Percentiles rank a stretch among this genome's conserved stretches.
These are phyloP conservation scores for Lagenorhynchus albirostris DNA, from an alignment of 2,113 vertebrate genomes.

Conservation along the genomic window DNA sequence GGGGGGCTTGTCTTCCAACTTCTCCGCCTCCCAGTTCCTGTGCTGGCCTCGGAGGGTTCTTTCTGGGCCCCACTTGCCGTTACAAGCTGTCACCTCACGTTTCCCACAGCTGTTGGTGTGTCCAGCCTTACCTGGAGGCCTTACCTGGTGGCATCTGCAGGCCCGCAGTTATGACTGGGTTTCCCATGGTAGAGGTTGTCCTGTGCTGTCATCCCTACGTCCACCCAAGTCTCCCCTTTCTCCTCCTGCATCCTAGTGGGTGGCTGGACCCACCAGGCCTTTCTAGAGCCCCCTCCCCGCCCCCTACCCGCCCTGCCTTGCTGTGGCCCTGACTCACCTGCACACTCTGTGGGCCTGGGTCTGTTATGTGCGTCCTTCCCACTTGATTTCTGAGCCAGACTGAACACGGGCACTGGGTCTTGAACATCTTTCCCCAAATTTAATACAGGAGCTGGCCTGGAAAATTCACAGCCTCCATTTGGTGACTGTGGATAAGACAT, in stretches of 20 bases:
- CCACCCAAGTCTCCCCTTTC: fast-evolving
- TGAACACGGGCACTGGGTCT: background rate
- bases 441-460: fast-evolving
- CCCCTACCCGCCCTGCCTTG: fast-evolving
- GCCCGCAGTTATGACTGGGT: background rate
- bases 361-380: fast-evolving
- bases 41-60: background rate
- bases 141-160: background rate
- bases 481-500: fast-evolving
- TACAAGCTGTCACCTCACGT: fast-evolving
- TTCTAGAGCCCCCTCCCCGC: fast-evolving
- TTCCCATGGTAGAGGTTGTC: fast-evolving
- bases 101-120: fast-evolving
- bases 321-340: fast-evolving
- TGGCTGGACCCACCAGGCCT: fast-evolving
- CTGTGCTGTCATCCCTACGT: fast-evolving
- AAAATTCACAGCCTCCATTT: fast-evolving
- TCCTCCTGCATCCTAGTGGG: fast-evolving
- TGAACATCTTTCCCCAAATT: fast-evolving
- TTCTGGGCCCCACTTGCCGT: background rate
- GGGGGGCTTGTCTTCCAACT: fast-evolving
- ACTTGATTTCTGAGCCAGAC: background rate
- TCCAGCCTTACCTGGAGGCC: background rate
- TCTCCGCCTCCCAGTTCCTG: too few species aligned
- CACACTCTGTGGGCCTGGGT: background rate